A percentile compares a stretch with the other conserved stretches of the same genome.
These are phyloP conservation scores for Apodemia mormo DNA, from an alignment of 2,888 invertebrate genomes.

Conservation along the genomic window DNA sequence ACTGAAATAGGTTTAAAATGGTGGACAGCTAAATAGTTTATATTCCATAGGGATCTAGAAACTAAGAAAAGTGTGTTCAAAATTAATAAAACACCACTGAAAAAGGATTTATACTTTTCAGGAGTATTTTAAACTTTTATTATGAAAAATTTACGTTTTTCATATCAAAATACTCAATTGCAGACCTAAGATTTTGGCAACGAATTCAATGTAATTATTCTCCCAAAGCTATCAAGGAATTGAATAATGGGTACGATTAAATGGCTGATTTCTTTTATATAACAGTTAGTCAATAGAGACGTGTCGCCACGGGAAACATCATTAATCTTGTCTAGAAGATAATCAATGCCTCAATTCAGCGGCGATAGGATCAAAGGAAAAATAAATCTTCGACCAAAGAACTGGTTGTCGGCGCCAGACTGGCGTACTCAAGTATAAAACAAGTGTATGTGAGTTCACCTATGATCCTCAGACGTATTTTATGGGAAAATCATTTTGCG, in stretches of 20 bases:
- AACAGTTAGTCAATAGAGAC: conserved; percentile 17
- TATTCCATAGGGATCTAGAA: too few species aligned
- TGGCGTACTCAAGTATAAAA: conserved; percentile 23
- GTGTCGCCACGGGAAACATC: conserved; percentile 35
- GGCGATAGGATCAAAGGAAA: conserved; percentile 36
- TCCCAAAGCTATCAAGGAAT: not conserved
- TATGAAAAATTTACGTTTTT: not conserved
- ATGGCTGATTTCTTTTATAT: conserved; percentile 4
- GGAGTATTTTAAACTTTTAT: not conserved
- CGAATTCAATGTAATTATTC: conserved; percentile 6
- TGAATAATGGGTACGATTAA: conserved; percentile 4
- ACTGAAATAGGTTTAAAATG: too few species aligned
- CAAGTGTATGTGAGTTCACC: conserved; percentile 7
- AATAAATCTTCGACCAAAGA: conserved; percentile 33
- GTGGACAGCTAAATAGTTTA: too few species aligned
- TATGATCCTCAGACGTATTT: not conserved
- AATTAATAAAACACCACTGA: too few species aligned
- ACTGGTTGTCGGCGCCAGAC: conserved; percentile 38
- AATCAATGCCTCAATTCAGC: conserved; percentile 43
- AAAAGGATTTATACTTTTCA: too few species aligned
- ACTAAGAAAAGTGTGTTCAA: too few species aligned
- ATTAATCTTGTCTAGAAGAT: conserved; percentile 64
- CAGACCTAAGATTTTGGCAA: not conserved
- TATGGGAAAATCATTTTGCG: not conserved
- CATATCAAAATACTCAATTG: not conserved